Conservation (phyloP, 2,113 vertebrate species). For the Varanus komodoensis region DNA sequence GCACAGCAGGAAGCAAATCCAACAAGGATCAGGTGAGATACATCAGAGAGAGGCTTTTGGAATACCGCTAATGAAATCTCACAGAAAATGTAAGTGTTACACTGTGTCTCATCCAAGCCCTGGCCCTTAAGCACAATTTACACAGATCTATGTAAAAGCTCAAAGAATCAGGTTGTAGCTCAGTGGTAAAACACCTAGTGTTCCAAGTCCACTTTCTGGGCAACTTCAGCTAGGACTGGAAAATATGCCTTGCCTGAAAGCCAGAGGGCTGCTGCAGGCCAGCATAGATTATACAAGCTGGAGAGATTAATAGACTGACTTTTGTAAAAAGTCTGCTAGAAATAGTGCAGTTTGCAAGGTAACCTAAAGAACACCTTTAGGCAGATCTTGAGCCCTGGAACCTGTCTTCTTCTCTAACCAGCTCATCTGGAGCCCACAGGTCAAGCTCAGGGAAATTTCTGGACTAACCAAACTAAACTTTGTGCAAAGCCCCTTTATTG, state of each 20-base stretch:
- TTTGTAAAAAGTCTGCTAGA: not conserved
- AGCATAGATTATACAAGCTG: no score
- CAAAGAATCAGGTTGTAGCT: not conserved
- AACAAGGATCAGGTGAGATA: no score
- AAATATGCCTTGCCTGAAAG: no score
- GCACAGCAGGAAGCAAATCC: no score
- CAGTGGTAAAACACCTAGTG: not conserved
- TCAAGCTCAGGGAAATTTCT: not conserved
- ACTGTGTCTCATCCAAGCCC: not conserved
- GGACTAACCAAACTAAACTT: not conserved
- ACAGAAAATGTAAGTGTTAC: not conserved
- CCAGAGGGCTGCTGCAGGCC: no score
- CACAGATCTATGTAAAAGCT: not conserved
- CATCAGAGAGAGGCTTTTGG: not conserved
- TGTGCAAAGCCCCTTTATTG: not conserved
- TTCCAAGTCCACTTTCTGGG: no score
- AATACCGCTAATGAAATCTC: not conserved
- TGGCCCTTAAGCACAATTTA: not conserved
- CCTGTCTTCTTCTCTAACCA: not conserved
- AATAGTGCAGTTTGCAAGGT: not conserved
- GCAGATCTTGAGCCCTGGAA: not conserved
- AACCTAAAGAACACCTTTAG: not conserved
- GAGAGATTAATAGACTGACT: no score
- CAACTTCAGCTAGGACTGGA: no score
- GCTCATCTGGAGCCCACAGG: not conserved